Conservation (phyloP, 2,113 vertebrate genomes). For the Tricholaema leucomelas region DNA sequence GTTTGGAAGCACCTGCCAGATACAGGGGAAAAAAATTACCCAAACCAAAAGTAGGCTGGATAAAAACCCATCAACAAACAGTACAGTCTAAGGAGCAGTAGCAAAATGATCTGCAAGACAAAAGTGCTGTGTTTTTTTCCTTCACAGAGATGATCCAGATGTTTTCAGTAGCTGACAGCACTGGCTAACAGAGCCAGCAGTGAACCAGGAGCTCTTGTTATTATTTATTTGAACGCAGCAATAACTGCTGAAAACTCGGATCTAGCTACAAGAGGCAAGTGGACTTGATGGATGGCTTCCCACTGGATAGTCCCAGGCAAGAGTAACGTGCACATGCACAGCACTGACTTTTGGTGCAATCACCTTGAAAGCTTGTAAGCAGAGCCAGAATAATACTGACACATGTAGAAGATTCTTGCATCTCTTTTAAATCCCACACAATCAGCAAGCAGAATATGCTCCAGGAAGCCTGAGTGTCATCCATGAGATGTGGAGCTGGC, state of each 20-base stretch:
- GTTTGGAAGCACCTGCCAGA: not conserved
- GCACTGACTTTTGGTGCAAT: not conserved
- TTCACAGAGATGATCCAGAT: not conserved
- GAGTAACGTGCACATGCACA: rapidly evolving
- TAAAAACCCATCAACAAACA: too few relatives aligned
- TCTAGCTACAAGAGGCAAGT: not conserved
- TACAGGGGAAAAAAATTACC: not conserved
- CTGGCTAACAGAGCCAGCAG: not conserved
- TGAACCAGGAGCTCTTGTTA: not conserved
- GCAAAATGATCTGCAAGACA: not conserved
- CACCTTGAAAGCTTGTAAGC: rapidly evolving
- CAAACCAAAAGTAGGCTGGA: not conserved
- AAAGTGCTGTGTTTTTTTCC: not conserved
- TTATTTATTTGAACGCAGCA: not conserved
- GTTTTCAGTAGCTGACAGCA: not conserved
- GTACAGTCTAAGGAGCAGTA: not conserved
- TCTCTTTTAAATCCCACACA: not conserved
- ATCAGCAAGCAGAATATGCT: too few relatives aligned
- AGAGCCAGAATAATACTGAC: not conserved
- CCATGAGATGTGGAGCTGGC: not conserved
- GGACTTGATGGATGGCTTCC: rapidly evolving
- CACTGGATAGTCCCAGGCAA: not conserved
- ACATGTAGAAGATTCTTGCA: not conserved
- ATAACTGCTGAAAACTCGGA: not conserved
- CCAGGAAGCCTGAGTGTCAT: too few relatives aligned